Evolutionary conservation across 2,113 vertebrate species (phyloP).

Genomic region (Chloroceryle aenea): DNA sequence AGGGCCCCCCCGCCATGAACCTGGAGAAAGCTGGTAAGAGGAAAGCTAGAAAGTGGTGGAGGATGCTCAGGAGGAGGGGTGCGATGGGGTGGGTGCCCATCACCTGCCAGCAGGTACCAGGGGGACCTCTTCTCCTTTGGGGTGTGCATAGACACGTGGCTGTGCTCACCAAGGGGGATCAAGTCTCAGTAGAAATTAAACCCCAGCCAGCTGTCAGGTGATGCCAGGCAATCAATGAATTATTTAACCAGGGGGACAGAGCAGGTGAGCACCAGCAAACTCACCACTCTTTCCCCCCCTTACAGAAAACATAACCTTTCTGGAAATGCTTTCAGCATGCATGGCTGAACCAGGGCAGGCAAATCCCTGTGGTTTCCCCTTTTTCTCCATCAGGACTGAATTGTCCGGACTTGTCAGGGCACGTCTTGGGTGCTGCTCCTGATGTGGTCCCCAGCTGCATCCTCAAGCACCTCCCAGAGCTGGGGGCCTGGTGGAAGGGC

Average conservation of each 20-base stretch:
- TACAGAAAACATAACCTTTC: neutral
- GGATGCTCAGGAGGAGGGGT: neutral
- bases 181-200: neutral
- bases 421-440: neutral
- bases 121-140: neutral
- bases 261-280: neutral
- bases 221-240: fast-evolving
- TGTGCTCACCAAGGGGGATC: fast-evolving
- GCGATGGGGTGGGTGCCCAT: fast-evolving
- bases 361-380: neutral
- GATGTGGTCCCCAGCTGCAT: neutral
- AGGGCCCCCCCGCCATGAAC: slow-evolving; percentile 60
- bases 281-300: neutral
- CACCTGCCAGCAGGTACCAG: fast-evolving
- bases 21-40: slow-evolving; percentile 75
- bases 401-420: neutral
- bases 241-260: neutral
- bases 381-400: fast-evolving
- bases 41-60: fast-evolving
- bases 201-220: neutral
- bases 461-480: neutral
- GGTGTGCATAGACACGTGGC: fast-evolving
- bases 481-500: neutral
- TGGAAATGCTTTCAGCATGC: fast-evolving
- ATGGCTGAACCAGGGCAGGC: fast-evolving